Evolutionary conservation across 1,140 invertebrate genomes (phyloP).

Genomic region (Micrasema longulum): DNA sequence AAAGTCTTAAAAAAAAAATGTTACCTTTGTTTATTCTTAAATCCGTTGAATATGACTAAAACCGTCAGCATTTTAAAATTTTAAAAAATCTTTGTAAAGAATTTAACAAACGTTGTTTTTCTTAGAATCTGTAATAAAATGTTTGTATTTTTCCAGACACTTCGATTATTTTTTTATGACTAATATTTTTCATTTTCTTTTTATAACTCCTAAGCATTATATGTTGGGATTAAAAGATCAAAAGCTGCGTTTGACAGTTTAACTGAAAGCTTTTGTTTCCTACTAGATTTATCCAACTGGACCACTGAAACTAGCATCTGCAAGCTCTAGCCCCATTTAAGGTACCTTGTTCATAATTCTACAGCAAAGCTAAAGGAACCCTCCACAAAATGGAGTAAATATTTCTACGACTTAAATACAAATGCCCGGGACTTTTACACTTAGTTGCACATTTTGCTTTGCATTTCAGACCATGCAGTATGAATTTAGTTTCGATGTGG

Average conservation of each 20-base stretch:
- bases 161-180: not conserved
- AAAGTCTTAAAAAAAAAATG: too few species aligned
- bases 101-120: too few species aligned
- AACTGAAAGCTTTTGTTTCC: slow-evolving; percentile 35
- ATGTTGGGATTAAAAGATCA: slow-evolving; percentile 28
- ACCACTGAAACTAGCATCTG: slow-evolving; percentile 22
- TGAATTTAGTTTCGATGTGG: not conserved
- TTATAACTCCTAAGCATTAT: slow-evolving; percentile 2
- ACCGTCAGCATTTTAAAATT: too few species aligned
- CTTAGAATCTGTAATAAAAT: too few species aligned
- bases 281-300: slow-evolving; percentile 35
- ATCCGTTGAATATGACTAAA: too few species aligned
- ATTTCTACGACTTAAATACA: not conserved
- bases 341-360: not conserved
- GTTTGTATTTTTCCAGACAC: too few species aligned
- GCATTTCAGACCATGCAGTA: not conserved
- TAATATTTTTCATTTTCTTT: slow-evolving; percentile 14
- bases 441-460: not conserved
- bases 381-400: not conserved
- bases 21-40: too few species aligned
- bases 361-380: not conserved
- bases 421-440: slow-evolving; percentile 2
- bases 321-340: slow-evolving; percentile 4
- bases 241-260: slow-evolving; percentile 37
- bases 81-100: too few species aligned